Evolutionary conservation across 2,888 invertebrate species (phyloP), one percentile per base, ranked within the genome.

Genomic region (Rotaria socialis): DNA sequence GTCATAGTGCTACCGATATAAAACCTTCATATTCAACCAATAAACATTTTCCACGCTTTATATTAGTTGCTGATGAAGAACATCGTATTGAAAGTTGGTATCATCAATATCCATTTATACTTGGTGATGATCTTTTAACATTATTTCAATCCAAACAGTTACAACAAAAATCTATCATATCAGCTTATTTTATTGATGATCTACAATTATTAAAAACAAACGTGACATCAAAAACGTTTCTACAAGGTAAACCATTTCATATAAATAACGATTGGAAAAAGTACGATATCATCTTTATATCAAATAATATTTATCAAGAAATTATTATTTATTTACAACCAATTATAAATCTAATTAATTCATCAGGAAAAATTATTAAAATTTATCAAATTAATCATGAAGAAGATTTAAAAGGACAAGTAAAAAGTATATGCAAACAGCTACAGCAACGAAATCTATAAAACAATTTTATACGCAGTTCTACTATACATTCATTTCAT

Each of bases 11-110:
- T 24, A 80, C n/a, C 11, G 80, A 80, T 19, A 47, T 47, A 0
- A 67, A 67, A 67, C 1, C 35, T 41, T 47, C 80, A 47, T 47
- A 47, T 47, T n/a, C 47, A n/a, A 47, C 19, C 0, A 80, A 5
- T n/a, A 80, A 80, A 80, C 47, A 8, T 47, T 24, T 47, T n/a
- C 47, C 43, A n/a, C 43, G 80, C 3, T 80, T 80, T n/a, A 80
- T 80, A 43, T 7, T 80, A 43, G 47, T 80, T n/a, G 47, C 80
- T 24, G 80, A 80, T 47, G n/a, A 80, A 80, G 80, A 80, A 47
- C 80, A 80, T 80, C 80, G 80, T 47, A 80, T 80, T 80, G 80
- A 80, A 80, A 80, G 80, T 80, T 80, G 80, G 80, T 80, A 80
- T 80, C 47, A 80, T 80, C 80, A 80, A 80, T 80, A 80, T 80